These are phyloP conservation scores for Australoheros facetus DNA, from an alignment of 2,797 vertebrate genomes.

Conservation along the genomic window DNA sequence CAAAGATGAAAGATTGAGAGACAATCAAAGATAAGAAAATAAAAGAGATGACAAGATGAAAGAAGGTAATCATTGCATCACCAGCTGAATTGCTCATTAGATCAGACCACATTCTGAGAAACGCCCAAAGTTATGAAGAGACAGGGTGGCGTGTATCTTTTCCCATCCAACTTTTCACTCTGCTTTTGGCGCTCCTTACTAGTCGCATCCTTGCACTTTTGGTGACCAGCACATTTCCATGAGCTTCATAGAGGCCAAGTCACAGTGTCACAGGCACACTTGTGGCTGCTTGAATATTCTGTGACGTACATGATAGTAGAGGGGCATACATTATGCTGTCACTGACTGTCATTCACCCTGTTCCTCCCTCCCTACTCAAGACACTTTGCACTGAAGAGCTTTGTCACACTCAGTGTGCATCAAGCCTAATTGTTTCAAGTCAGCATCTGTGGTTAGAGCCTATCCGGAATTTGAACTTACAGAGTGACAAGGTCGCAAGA, in stretches of 20 bases:
- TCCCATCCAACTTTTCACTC: constrained; percentile 48
- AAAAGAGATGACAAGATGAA: constrained; percentile 68
- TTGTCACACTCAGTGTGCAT: constrained; percentile 40
- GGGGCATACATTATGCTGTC: constrained; percentile 42
- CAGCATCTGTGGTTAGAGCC: constrained; percentile 66
- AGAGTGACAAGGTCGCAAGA: constrained; percentile 67
- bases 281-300: constrained; percentile 41
- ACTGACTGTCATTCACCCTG: constrained; percentile 44
- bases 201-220: constrained; percentile 39
- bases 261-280: constrained; percentile 23
- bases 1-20: constrained; percentile 62
- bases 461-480: constrained; percentile 75
- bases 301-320: constrained; percentile 38
- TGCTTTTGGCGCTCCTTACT: constrained; percentile 43
- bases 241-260: constrained; percentile 19
- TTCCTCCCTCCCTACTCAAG: constrained; percentile 26
- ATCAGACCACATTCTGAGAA: constrained; percentile 65
- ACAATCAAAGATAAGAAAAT: constrained; percentile 72
- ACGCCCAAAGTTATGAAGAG: constrained; percentile 60
- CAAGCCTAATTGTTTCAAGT: constrained; percentile 64
- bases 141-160: constrained; percentile 31
- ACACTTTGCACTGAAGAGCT: constrained; percentile 31
- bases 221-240: constrained; percentile 49
- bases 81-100: constrained; percentile 57
- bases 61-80: constrained; percentile 64